Evolutionary conservation across 2,797 vertebrate genomes (phyloP).

Genomic region (Gallinago solitaria): DNA sequence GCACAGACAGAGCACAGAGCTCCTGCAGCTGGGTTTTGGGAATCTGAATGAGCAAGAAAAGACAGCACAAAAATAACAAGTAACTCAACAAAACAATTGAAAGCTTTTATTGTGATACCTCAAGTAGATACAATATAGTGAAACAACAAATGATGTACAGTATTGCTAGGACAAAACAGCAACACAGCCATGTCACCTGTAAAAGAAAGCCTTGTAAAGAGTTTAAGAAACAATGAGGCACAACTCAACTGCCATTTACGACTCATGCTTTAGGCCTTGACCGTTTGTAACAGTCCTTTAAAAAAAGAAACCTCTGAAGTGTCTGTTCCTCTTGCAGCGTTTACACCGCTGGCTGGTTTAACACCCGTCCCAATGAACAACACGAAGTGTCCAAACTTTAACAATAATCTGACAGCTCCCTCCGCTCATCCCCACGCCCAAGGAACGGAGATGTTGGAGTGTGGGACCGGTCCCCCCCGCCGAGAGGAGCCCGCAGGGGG

Average conservation of each 20-base stretch:
- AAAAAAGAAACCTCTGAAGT: constrained; percentile 61
- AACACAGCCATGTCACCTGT: constrained; percentile 88
- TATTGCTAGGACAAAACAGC: constrained; percentile 89
- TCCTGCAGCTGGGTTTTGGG: background rate
- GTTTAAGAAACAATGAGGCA: constrained; percentile 83
- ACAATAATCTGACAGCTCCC: constrained; percentile 6
- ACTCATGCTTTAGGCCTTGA: constrained; percentile 85
- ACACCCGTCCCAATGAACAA: constrained; percentile 11
- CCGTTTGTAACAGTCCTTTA: constrained; percentile 79
- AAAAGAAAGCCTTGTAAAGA: constrained; percentile 81
- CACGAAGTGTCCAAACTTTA: background rate
- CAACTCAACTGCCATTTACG: constrained; percentile 79
- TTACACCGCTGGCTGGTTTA: constrained; percentile 1
- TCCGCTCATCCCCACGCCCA: background rate
- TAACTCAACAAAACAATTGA: constrained; percentile 80
- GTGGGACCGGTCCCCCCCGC: background rate
- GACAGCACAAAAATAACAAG: background rate
- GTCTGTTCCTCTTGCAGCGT: constrained; percentile 66
- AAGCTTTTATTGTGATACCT: constrained; percentile 95
- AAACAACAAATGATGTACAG: constrained; percentile 87
- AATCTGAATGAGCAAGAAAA: background rate
- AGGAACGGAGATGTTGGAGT: background rate
- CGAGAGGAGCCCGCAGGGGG: background rate
- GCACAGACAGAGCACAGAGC: background rate
- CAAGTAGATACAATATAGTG: constrained; percentile 92